Evolutionary conservation across 2,888 invertebrate genomes (phyloP).

Genomic region (Callimorpha dominula): DNA sequence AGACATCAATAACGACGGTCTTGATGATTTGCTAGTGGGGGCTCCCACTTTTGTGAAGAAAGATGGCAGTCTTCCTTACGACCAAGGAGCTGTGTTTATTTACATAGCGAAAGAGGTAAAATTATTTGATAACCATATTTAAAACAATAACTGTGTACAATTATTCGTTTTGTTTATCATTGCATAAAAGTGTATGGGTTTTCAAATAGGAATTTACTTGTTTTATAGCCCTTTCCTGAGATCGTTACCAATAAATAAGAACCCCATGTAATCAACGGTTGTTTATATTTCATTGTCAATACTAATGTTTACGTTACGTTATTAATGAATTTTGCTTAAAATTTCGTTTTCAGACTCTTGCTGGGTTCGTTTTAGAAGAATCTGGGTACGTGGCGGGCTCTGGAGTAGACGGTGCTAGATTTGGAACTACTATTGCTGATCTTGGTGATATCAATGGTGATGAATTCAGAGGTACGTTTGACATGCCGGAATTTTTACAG

Average conservation of each 20-base stretch:
- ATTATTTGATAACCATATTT: no score
- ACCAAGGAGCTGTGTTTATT: conserved; percentile 88
- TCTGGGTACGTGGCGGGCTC: conserved; percentile 69
- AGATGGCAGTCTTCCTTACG: conserved; percentile 72
- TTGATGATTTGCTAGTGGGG: conserved; percentile 88
- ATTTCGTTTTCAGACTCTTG: conserved; percentile 3
- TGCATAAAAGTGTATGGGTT: background rate
- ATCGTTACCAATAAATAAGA: background rate
- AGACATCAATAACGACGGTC: conserved; percentile 87
- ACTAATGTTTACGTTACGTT: no score
- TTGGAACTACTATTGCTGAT: conserved; percentile 87
- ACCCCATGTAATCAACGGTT: no score
- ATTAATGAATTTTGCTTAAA: background rate
- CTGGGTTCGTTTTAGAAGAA: conserved; percentile 59
- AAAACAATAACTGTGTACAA: background rate
- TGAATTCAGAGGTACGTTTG: conserved; percentile 83
- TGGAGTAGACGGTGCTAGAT: conserved; percentile 80
- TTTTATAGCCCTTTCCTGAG: background rate
- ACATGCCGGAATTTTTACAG: no score
- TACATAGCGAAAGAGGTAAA: conserved; percentile 79
- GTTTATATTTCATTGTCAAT: no score
- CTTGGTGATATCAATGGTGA: conserved; percentile 90
- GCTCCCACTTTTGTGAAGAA: conserved; percentile 85
- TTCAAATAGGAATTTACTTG: background rate
- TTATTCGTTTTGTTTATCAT: no score